Evolutionary conservation across 1,140 invertebrate genomes (phyloP), one percentile per base, ranked within the genome.

Genomic region (Trissolcus basalis): DNA sequence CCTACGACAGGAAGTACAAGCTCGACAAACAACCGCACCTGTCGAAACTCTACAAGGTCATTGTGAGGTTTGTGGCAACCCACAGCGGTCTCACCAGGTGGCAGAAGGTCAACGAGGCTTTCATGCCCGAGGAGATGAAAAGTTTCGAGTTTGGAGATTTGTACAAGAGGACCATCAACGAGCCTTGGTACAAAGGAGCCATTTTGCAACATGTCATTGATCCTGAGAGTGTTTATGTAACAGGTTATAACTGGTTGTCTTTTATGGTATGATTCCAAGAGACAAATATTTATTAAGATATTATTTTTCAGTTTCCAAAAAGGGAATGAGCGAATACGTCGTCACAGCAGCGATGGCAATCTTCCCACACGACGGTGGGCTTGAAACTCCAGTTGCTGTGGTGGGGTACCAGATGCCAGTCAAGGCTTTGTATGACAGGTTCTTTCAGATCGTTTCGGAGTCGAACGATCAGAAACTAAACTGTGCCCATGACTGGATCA

Each of bases 161-260:
- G 15, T 92, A 97, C 83, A 92, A 91, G 11, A 91, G 91, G 54
- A 93, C 96, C 0, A 95, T 97, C 13, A 95, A 98, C 82, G 96
- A 97, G 83, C 92, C 94, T 0, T 98, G 96, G 94, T 98, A 98
- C 82, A 94, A 94, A 83, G 92, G 94, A 48, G 96, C 97, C 1
- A 95, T 98, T 3, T 91, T 97, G 39, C 94, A 96, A 78, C 93
- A 96, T 85, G 90, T 92, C 79, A 89, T 93, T 27, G 93, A 95
- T 73, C 89, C 91, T 1, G 91, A 95, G 16, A 88, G 86, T 51
- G 72, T 87, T 8, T 87, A 77, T 32, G 47, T 88, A 15, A 83
- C 85, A 36, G 86, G 86, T 87, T 32, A n/a, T n/a, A n/a, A n/a
- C n/a, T 27, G 12, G 7, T 3, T 13, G 6, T 27, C 19, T 6